Percentiles rank a stretch among this genome's conserved stretches.
These are phyloP conservation scores for Sinhomidia bicolor DNA, from an alignment of 2,888 invertebrate genomes.

Conservation along the genomic window DNA sequence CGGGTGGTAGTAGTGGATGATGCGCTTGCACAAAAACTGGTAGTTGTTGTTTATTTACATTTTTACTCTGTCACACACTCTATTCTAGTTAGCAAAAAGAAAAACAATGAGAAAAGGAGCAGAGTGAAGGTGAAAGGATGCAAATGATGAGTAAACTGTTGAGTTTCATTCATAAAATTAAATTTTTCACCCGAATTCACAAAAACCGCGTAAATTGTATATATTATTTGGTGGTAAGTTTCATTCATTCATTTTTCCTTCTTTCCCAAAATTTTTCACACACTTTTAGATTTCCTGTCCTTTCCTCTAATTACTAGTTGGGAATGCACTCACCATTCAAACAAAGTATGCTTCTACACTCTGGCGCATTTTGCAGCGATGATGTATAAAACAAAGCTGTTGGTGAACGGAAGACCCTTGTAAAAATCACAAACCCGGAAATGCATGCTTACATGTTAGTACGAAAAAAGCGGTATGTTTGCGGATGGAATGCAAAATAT, in stretches of 20 bases:
- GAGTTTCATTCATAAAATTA: constrained; percentile 33
- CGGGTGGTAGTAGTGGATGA: not conserved
- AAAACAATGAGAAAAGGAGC: not conserved
- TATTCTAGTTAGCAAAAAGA: not conserved
- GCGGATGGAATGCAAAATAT: not conserved
- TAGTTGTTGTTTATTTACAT: constrained; percentile 19
- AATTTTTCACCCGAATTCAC: not conserved
- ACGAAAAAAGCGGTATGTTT: not conserved
- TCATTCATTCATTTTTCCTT: not conserved
- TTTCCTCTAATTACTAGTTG: not conserved
- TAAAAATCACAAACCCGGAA: constrained; percentile 28
- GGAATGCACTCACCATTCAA: not conserved
- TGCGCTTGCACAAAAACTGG: not conserved
- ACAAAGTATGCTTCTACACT: not conserved
- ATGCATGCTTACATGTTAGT: too few relatives aligned
- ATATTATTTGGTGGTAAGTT: not conserved
- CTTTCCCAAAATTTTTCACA: not conserved
- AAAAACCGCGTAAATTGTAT: constrained; percentile 8
- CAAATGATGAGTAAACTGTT: not conserved
- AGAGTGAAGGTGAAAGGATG: not conserved
- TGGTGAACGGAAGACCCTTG: not conserved
- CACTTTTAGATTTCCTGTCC: constrained; percentile 2
- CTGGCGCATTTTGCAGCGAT: too few relatives aligned
- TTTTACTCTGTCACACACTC: not conserved
- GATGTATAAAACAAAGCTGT: too few relatives aligned